Percentiles rank a stretch among this genome's conserved stretches.
These are phyloP conservation scores for Drosophila ironensis DNA, from an alignment of 1,140 invertebrate species.

Conservation along the genomic window DNA sequence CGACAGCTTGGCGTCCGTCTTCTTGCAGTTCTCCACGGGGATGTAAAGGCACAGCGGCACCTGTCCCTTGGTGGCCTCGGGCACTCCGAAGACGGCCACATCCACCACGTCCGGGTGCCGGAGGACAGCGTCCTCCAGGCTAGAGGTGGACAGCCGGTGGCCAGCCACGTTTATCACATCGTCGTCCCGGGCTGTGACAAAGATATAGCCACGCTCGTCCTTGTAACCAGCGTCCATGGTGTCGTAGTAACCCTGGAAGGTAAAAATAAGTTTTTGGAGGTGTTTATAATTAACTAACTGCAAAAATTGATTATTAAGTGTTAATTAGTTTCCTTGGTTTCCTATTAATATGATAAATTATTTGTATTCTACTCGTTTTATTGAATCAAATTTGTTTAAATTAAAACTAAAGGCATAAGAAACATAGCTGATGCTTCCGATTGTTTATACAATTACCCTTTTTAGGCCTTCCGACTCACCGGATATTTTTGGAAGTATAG, in stretches of 20 bases:
- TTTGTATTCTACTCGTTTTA: too few relatives aligned
- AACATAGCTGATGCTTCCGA: too few relatives aligned
- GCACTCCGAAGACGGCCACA: slow-evolving; percentile 93
- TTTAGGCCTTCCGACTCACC: slow-evolving; percentile 83
- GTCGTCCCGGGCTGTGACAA: slow-evolving; percentile 94
- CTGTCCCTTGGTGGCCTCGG: slow-evolving; percentile 94
- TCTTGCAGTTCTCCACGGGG: slow-evolving; percentile 83
- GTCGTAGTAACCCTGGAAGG: slow-evolving; percentile 94
- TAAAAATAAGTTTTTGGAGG: not conserved
- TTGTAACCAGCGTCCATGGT: slow-evolving; percentile 96
- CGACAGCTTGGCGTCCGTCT: slow-evolving; percentile 85
- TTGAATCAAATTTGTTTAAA: not conserved
- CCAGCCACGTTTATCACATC: slow-evolving; percentile 98
- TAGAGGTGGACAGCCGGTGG: slow-evolving; percentile 93
- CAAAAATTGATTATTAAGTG: too few relatives aligned
- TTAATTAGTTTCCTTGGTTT: too few relatives aligned
- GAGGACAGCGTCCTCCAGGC: slow-evolving; percentile 94
- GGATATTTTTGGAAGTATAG: slow-evolving; percentile 91
- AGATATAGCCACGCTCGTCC: slow-evolving; percentile 92
- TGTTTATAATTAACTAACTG: too few relatives aligned
- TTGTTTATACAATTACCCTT: too few relatives aligned
- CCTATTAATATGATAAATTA: too few relatives aligned
- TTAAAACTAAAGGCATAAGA: too few relatives aligned
- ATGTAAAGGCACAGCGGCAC: slow-evolving; percentile 94
- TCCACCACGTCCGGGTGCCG: slow-evolving; percentile 92